Percentiles rank a stretch among this genome's conserved stretches.
Conservation (phyloP, 2,113 vertebrate species). For the Cebus imitator region DNA sequence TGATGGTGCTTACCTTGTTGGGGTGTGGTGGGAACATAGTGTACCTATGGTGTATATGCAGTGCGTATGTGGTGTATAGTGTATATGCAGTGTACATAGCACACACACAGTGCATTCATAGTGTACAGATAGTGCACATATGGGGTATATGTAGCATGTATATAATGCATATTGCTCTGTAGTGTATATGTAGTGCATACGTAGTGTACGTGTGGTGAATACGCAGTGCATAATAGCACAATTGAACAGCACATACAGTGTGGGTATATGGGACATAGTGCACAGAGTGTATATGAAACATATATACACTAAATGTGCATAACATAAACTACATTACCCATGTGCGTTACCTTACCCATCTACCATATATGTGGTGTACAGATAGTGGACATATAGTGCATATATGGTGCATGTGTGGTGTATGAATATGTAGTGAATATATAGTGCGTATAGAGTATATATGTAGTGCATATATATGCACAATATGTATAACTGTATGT, state of each 20-base stretch:
- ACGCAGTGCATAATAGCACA: too few relatives aligned
- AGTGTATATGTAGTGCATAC: not conserved
- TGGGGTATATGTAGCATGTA: too few relatives aligned
- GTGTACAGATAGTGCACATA: not conserved
- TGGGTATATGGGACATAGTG: not conserved
- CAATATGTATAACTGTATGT: too few relatives aligned
- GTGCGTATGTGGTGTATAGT: not conserved
- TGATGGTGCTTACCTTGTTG: too few relatives aligned
- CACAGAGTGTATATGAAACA: not conserved
- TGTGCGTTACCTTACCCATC: too few relatives aligned
- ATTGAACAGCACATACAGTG: not conserved
- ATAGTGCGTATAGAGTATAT: not conserved
- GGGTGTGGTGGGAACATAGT: not conserved
- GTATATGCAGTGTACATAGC: not conserved
- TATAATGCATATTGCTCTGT: not conserved
- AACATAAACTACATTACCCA: too few relatives aligned
- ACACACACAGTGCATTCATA: too few relatives aligned
- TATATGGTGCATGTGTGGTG: not conserved
- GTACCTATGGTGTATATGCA: not conserved
- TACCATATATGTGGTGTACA: too few relatives aligned
- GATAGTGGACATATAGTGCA: not conserved
- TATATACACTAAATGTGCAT: not conserved
- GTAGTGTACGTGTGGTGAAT: not conserved
- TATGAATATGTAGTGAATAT: not conserved
- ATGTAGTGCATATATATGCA: not conserved